Evolutionary conservation across 2,113 vertebrate genomes (phyloP).

Genomic region (Harpagus bidentatus): DNA sequence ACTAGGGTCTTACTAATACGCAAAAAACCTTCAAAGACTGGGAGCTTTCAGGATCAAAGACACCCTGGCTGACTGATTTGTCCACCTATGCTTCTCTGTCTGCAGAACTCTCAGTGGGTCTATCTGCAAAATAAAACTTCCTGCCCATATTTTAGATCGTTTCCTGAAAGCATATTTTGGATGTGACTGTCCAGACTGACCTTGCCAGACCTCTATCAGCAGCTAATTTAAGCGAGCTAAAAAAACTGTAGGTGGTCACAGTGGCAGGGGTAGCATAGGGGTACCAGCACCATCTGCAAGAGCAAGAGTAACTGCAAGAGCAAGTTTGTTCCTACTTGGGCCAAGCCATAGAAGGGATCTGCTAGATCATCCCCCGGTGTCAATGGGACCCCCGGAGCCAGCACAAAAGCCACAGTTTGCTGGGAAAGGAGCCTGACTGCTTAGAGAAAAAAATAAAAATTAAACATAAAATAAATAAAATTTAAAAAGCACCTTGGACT

Average conservation of each 20-base stretch:
- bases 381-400: fast-evolving
- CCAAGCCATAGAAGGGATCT: neutral
- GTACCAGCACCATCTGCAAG: neutral
- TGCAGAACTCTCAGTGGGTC: neutral
- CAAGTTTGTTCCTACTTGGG: neutral
- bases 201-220: neutral
- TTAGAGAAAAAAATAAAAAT: neutral
- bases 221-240: constrained; percentile 11
- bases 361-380: neutral
- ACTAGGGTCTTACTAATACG: neutral
- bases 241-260: neutral
- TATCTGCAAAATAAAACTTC: constrained; percentile 28
- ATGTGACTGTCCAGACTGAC: neutral
- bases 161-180: neutral
- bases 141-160: neutral
- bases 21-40: neutral
- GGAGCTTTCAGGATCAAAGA: constrained; percentile 33
- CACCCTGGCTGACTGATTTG: neutral
- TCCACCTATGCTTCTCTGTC: neutral
- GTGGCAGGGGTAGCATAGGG: neutral
- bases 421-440: neutral
- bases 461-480: neutral
- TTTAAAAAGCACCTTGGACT: neutral
- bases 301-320: neutral
- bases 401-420: neutral